Base-by-base conservation (phyloP, 2,797 vertebrate species). In the Rhynchonycteris naso region DNA sequence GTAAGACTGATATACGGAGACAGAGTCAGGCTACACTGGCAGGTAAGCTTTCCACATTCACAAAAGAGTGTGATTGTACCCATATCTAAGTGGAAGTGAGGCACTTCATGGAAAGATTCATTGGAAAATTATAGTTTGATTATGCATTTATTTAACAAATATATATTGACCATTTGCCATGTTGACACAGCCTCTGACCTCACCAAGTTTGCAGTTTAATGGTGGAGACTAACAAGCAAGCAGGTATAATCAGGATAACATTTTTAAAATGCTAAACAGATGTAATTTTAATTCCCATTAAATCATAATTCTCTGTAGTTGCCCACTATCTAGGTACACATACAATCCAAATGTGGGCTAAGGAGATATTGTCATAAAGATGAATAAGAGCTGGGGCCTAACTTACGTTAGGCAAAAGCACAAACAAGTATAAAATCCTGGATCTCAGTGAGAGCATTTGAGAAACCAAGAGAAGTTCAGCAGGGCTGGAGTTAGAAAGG, bases 391-490 rank as follows among this genome's bases (percentile, higher is more conserved):
- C 28, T 35, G 8, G 38, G n/a, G n/a, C 10, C 24, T 82, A 65
- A 81, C 38, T 65, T 47, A 79, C n/a, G 66, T 82, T 28, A 90
- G n/a, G 22, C 19, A 47, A 86, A 95, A 71, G 22, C 15, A 58
- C 68, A 74, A 75, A 56, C 16, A 87, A 68, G 26, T 69, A 26
- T 3, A 5, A 90, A 75, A 63, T 80, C 38, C 58, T 84, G 2
- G 58, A 61, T 43, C 33, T 52, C 68, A 81, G 56, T 5, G n/a
- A 95, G 28, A 76, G 24, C 65, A 24, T 71, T 91, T 54, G 69
- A 93, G 94, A 83, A 96, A 96, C 50, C 18, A 35, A 90, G 93
- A 93, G 65, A 68, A 75, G 54, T 38, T 74, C 11, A 84, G 19
- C 2, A 3, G 63, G 56, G 38, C 47, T 52, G 54, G 52, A 63